Evolutionary conservation across 2,888 invertebrate genomes (phyloP).

Genomic region (Altica lythri): DNA sequence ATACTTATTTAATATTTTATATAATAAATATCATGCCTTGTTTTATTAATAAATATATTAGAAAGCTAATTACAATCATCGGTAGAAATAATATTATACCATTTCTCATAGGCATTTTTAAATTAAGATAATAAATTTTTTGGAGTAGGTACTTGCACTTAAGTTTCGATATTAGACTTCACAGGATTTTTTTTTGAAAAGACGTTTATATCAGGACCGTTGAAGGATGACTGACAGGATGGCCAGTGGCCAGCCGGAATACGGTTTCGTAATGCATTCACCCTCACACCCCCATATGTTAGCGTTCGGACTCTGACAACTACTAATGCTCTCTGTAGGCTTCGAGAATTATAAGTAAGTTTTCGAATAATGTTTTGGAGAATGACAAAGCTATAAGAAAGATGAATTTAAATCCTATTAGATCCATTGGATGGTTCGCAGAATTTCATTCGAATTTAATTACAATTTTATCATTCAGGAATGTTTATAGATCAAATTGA

Average conservation of each 20-base stretch:
- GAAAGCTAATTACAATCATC: slow-evolving; percentile 46
- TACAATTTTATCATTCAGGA: too few relatives aligned
- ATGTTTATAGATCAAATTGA: too few relatives aligned
- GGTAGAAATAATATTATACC: slow-evolving; percentile 42
- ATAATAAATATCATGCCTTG: slow-evolving; percentile 44
- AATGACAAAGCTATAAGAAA: slow-evolving; percentile 4
- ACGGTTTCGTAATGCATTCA: slow-evolving; percentile 56
- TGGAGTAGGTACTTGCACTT: slow-evolving; percentile 5
- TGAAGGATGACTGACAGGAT: slow-evolving; percentile 48
- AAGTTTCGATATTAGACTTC: slow-evolving; percentile 2
- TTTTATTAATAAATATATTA: slow-evolving; percentile 48
- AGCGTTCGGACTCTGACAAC: slow-evolving; percentile 17
- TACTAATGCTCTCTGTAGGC: slow-evolving; percentile 21
- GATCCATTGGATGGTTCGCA: too few relatives aligned
- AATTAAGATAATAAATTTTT: too few relatives aligned
- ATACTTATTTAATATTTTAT: slow-evolving; percentile 31
- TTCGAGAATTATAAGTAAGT: slow-evolving; percentile 13
- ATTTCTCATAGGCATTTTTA: too few relatives aligned
- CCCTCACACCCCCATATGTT: slow-evolving; percentile 47
- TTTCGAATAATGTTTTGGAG: not conserved
- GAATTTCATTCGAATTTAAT: too few relatives aligned
- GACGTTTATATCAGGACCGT: slow-evolving; percentile 29
- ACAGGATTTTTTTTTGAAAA: slow-evolving; percentile 10
- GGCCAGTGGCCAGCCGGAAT: slow-evolving; percentile 55
- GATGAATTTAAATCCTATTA: too few relatives aligned